Evolutionary conservation across 2,797 vertebrate genomes (phyloP).

Genomic region (Emydoidea blandingii): DNA sequence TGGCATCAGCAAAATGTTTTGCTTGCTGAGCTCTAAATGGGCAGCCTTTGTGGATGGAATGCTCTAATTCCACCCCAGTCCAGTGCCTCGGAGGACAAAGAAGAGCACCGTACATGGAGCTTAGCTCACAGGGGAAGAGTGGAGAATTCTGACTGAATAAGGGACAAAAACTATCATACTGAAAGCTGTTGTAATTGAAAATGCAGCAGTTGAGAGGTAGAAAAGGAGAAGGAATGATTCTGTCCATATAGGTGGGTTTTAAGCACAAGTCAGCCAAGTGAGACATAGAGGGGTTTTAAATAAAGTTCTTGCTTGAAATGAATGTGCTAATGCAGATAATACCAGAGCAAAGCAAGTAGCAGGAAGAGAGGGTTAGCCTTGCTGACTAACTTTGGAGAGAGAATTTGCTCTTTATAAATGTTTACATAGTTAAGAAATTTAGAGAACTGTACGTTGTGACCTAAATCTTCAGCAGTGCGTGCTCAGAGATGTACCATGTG

Average conservation of each 20-base stretch:
- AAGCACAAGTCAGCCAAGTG: not conserved
- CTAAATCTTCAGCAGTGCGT: not conserved
- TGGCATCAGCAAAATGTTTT: not conserved
- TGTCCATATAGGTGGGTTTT: not conserved
- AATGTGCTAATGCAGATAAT: fast-evolving
- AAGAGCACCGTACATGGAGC: not conserved
- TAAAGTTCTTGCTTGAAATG: not conserved
- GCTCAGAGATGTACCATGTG: not conserved
- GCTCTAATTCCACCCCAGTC: not conserved
- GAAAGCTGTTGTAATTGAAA: not conserved
- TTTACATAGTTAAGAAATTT: constrained; percentile 12
- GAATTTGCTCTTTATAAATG: constrained; percentile 9
- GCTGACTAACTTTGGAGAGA: not conserved
- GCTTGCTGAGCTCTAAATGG: not conserved
- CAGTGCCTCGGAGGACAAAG: not conserved
- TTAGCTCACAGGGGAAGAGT: not conserved
- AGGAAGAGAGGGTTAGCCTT: not conserved
- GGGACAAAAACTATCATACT: not conserved
- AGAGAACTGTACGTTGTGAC: constrained; percentile 22
- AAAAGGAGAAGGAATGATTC: not conserved
- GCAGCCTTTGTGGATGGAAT: not conserved
- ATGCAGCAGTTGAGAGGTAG: not conserved
- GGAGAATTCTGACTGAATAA: not conserved
- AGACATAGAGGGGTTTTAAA: not conserved
- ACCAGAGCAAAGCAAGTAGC: constrained; percentile 12